Conservation (phyloP, 2,888 invertebrate genomes). For the Bhutanitis thaidina region DNA sequence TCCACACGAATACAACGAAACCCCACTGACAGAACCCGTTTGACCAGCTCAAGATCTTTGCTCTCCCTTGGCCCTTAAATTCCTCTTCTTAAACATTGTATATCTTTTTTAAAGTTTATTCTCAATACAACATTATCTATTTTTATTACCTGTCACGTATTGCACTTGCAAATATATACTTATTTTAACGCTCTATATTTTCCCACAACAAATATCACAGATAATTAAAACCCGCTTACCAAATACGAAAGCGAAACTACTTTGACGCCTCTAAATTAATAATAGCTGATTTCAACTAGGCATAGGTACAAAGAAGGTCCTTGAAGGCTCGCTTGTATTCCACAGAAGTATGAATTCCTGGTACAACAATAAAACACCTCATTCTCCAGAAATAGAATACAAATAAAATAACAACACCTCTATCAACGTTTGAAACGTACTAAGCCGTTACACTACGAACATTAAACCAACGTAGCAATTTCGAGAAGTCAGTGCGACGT, state of each 20-base stretch:
- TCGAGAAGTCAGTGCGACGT: constrained; percentile 21
- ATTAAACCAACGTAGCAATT: constrained; percentile 26
- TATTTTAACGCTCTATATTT: not conserved
- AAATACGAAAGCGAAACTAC: not conserved
- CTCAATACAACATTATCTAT: not conserved
- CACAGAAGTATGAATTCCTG: constrained; percentile 33
- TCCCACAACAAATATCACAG: not conserved
- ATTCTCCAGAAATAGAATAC: constrained; percentile 43
- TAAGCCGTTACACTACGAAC: constrained; percentile 43
- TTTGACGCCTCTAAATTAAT: constrained; percentile 9
- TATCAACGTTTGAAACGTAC: constrained; percentile 36
- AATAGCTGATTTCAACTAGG: constrained; percentile 3
- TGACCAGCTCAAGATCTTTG: not conserved
- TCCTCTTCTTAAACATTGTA: not conserved
- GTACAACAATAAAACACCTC: constrained; percentile 39
- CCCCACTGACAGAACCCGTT: constrained; percentile 2
- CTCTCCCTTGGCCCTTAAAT: constrained; percentile 4
- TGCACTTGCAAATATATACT: no score
- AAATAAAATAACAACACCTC: constrained; percentile 41
- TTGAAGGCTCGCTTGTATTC: constrained; percentile 25
- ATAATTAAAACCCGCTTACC: not conserved
- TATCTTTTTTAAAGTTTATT: not conserved
- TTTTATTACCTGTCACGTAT: no score
- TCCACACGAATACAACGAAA: constrained; percentile 1
- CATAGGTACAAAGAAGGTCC: constrained; percentile 20